Conservation (phyloP, 2,113 vertebrate genomes). For the Chamaetylas fuelleborni region DNA sequence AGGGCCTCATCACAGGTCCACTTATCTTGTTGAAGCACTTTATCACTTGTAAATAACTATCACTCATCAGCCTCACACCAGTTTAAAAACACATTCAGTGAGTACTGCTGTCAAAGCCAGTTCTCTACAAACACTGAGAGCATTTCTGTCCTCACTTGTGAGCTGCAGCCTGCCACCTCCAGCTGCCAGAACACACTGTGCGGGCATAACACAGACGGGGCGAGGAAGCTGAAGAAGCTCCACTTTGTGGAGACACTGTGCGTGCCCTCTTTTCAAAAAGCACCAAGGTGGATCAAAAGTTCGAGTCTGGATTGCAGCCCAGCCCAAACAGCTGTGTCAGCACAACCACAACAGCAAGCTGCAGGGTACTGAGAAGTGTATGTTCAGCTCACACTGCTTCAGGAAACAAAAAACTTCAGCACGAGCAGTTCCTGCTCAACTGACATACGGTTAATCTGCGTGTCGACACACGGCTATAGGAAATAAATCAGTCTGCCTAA, state of each 20-base stretch:
- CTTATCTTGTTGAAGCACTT: not conserved
- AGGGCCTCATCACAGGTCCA: not conserved
- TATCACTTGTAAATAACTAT: not conserved
- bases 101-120: not conserved
- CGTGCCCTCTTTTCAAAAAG: not conserved
- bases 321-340: not conserved
- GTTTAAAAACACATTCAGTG: not conserved
- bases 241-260: not conserved
- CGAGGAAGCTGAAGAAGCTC: not conserved
- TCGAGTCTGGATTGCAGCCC: not conserved
- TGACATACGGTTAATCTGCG: not conserved
- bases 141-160: not conserved
- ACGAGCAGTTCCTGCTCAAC: not conserved
- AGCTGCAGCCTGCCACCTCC: not conserved
- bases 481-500: not conserved
- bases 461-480: not conserved
- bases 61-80: not conserved
- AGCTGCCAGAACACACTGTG: not conserved
- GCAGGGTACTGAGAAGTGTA: not conserved
- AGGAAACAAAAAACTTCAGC: not conserved
- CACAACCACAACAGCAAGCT: not conserved
- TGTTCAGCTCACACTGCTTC: not conserved
- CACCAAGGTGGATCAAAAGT: not conserved
- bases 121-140: not conserved
- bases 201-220: rapidly evolving